Base-by-base conservation (phyloP, 2,797 vertebrate species). In the Cynodonichthys magdalenae region DNA sequence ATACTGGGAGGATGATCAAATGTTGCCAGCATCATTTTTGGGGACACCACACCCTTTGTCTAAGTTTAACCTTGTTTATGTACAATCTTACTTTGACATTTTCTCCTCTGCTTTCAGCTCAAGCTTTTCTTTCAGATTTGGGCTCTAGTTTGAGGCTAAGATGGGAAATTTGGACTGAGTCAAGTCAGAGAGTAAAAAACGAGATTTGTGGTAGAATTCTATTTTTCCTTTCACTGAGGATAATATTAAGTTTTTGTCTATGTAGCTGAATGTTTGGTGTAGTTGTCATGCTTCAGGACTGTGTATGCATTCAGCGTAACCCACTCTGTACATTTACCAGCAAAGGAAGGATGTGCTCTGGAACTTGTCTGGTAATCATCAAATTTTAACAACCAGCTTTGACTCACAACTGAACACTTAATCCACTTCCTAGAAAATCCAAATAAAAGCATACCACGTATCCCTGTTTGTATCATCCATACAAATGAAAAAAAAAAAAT, bases 21-120 rank as follows among this genome's bases (percentile, higher is more conserved):
- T 80, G 77, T 70, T 79, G 82, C 80, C 77, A 85, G 74, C 66
- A 86, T 88, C 73, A 82, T 80, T 83, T 65, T 72, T 81, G 65
- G 66, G 80, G 71, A 74, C 76, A 77, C 82, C 81, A 80, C 75
- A n/a, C 83, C 87, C 84, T 80, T 84, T 83, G 83, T 74, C 83
- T 87, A 87, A 87, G 75, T 88, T 89, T 86, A 89, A 77, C 74
- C 79, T 81, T 87, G 82, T 86, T 87, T 88, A 86, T 88, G 76
- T 74, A 74, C 77, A 74, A 47, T 34, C 66, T 83, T 75, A 80
- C 75, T 82, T 80, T 78, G 84, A 83, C 76, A 81, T 89, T 85
- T 89, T 85, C 81, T 81, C 65, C 81, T 77, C 71, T 63, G 70
- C 77, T 85, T 81, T 80, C 78, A 72, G 65, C 74, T 66, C 64